Conservation (phyloP, 2,888 invertebrate genomes). For the Eurois occulta region DNA sequence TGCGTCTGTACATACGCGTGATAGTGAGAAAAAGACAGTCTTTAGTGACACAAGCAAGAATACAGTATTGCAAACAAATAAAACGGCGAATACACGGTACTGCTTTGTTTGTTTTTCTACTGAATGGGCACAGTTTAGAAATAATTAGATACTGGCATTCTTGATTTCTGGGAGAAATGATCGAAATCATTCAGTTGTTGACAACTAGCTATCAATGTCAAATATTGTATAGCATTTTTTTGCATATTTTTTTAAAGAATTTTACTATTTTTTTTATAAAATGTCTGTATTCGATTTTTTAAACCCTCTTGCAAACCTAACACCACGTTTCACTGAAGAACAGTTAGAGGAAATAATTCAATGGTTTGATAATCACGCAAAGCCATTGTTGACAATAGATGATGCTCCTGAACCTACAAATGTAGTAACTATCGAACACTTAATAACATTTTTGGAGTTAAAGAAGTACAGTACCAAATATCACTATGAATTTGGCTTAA, state of each 20-base stretch:
- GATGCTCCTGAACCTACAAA: conserved; percentile 75
- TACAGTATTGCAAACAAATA: neutral
- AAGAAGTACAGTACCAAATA: conserved; percentile 78
- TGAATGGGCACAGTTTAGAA: neutral
- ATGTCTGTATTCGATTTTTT: conserved; percentile 79
- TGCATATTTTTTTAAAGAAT: conserved; percentile 8
- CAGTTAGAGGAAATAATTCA: conserved; percentile 76
- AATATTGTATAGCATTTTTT: neutral
- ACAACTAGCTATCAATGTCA: conserved; percentile 23
- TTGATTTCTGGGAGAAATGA: neutral
- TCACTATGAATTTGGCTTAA: conserved; percentile 19
- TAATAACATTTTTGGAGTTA: conserved; percentile 78
- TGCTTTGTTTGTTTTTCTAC: neutral
- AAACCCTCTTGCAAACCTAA: conserved; percentile 76
- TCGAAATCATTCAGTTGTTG: neutral
- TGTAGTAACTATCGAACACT: conserved; percentile 81
- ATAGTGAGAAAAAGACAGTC: too few species aligned
- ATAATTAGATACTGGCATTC: neutral
- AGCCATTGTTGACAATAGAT: conserved; percentile 76
- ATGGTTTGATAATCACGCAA: conserved; percentile 81
- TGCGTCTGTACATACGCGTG: too few species aligned
- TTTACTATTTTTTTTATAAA: conserved; percentile 38
- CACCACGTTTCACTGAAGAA: conserved; percentile 79
- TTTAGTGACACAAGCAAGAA: neutral
- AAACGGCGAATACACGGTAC: too few species aligned